phyloP scores from a whole-genome alignment of 1,140 invertebrate genomes.

The Pachypsylla venusta region DNA sequence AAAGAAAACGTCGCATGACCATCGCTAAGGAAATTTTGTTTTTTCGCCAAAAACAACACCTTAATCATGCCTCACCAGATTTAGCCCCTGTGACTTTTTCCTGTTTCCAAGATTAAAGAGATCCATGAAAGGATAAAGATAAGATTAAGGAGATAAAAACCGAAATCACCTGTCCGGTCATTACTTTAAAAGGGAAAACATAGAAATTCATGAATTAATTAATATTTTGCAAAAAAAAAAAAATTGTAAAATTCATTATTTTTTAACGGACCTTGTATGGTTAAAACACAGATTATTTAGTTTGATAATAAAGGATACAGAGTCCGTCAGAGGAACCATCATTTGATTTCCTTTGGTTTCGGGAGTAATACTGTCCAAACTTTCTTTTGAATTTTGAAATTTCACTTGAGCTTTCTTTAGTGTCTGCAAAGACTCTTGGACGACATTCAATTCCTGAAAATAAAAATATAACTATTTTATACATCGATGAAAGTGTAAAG shows the following conservation, averaged over 20 bases:
- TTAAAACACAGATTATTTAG: background rate
- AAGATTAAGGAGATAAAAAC: conserved; percentile 11
- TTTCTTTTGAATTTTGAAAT: conserved; percentile 72
- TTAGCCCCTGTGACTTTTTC: too few relatives aligned
- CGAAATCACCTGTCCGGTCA: background rate
- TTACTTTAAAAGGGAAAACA: conserved; percentile 16
- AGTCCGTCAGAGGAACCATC: conserved; percentile 78
- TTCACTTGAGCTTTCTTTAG: conserved; percentile 80
- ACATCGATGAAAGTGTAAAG: too few relatives aligned
- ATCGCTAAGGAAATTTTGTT: too few relatives aligned
- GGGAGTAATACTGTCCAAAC: conserved; percentile 61
- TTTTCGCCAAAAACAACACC: too few relatives aligned
- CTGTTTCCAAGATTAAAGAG: too few relatives aligned
- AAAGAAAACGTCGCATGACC: too few relatives aligned
- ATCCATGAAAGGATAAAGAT: too few relatives aligned
- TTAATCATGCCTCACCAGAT: too few relatives aligned
- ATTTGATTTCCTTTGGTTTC: conserved; percentile 62
- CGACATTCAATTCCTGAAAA: conserved; percentile 63
- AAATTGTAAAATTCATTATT: background rate
- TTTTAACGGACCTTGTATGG: background rate
- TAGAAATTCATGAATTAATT: too few relatives aligned
- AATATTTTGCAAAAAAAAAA: conserved; percentile 6
- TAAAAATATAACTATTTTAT: conserved; percentile 15
- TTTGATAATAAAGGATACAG: conserved; percentile 40
- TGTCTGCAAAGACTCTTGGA: conserved; percentile 74